These are phyloP conservation scores for Rhagonycha lutea DNA, from an alignment of 2,888 invertebrate genomes.

Conservation along the genomic window DNA sequence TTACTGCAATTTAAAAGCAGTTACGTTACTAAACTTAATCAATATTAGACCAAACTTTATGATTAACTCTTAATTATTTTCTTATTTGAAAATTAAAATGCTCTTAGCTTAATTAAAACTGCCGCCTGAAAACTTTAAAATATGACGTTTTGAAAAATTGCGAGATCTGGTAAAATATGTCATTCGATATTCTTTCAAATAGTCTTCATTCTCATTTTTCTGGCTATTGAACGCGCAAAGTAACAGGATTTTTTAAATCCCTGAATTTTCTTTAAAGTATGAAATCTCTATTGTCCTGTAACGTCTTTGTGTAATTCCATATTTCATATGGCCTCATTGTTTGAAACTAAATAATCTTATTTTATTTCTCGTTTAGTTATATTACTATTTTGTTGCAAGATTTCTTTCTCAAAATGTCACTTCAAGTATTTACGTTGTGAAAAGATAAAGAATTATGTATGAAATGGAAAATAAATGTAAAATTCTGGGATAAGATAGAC, in stretches of 20 bases:
- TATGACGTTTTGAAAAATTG: neutral
- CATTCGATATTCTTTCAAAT: constrained; percentile 13
- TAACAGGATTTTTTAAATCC: constrained; percentile 45
- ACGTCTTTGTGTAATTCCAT: constrained; percentile 43
- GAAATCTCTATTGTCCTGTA: constrained; percentile 42
- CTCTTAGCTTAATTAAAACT: neutral
- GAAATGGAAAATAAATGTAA: neutral
- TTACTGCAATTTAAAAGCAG: neutral
- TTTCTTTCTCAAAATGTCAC: neutral
- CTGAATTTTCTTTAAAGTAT: constrained; percentile 39
- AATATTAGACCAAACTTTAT: neutral
- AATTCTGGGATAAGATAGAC: neutral
- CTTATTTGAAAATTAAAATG: neutral
- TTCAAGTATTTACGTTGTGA: neutral
- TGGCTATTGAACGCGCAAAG: constrained; percentile 44
- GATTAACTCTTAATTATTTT: neutral
- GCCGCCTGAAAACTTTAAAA: neutral
- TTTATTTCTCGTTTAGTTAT: constrained; percentile 23
- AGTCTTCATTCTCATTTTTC: constrained; percentile 41
- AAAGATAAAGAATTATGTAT: neutral
- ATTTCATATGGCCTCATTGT: constrained; percentile 40
- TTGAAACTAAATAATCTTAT: constrained; percentile 33
- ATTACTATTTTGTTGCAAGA: neutral
- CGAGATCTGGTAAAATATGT: neutral
- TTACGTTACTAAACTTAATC: neutral